phyloP scores from a whole-genome alignment of 2,888 invertebrate genomes.

The Helicoverpa assulta region DNA sequence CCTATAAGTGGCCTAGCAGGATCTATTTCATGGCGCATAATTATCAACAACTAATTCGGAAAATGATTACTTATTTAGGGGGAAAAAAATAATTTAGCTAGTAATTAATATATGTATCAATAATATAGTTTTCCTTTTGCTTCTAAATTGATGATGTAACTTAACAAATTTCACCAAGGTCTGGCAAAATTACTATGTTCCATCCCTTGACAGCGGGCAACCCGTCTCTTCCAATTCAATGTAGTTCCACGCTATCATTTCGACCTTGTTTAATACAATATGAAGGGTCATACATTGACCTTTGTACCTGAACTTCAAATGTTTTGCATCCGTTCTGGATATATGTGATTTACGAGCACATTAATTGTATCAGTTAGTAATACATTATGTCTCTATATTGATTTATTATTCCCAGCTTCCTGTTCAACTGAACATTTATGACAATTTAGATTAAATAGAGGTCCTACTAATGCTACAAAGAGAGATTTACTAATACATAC shows the following conservation, averaged over 20 bases:
- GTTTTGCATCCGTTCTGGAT: conserved; percentile 33
- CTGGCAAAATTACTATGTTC: not conserved
- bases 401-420: conserved; percentile 38
- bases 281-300: conserved; percentile 27
- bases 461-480: not conserved
- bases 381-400: not conserved
- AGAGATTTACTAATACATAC: not conserved
- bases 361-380: conserved; percentile 37
- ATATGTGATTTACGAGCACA: conserved; percentile 35
- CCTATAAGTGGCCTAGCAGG: too few species aligned
- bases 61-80: too few species aligned
- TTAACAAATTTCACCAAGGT: not conserved
- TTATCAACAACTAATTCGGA: too few species aligned
- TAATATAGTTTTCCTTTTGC: too few species aligned
- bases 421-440: conserved; percentile 15
- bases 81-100: too few species aligned
- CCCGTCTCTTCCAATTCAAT: not conserved
- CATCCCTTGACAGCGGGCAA: not conserved
- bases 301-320: conserved; percentile 47
- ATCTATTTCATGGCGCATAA: too few species aligned
- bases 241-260: conserved; percentile 3
- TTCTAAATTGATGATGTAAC: too few species aligned
- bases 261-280: conserved; percentile 34
- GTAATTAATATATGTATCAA: too few species aligned
- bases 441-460: not conserved